phyloP scores from a whole-genome alignment of 2,888 invertebrate genomes.

The Tortrix viridana region DNA sequence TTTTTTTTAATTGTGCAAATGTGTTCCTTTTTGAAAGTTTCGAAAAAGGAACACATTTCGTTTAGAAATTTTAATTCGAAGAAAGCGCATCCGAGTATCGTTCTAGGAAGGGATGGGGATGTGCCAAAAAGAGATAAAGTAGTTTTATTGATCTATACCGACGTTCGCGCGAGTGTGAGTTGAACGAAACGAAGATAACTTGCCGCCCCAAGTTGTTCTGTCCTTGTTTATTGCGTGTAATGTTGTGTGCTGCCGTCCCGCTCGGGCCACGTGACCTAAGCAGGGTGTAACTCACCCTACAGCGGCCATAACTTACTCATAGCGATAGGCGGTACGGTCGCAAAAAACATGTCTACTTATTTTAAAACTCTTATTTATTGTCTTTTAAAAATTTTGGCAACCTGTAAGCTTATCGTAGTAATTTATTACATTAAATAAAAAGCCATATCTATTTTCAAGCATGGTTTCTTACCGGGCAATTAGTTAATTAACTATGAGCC shows the following conservation, averaged over 20 bases:
- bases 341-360: slow-evolving; percentile 74
- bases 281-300: slow-evolving; percentile 85
- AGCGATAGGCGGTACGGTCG: slow-evolving; percentile 83
- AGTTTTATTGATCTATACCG: slow-evolving; percentile 86
- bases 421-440: too few species aligned
- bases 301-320: slow-evolving; percentile 84
- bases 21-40: slow-evolving; percentile 36
- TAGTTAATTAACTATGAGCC: too few species aligned
- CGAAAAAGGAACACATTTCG: slow-evolving; percentile 7
- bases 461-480: too few species aligned
- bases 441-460: too few species aligned
- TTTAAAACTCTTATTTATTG: slow-evolving; percentile 57
- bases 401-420: too few species aligned
- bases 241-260: slow-evolving; percentile 65
- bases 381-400: slow-evolving; percentile 9
- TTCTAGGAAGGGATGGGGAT: slow-evolving; percentile 82
- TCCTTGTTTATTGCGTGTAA: slow-evolving; percentile 60
- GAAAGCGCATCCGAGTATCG: slow-evolving; percentile 72
- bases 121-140: slow-evolving; percentile 86
- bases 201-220: slow-evolving; percentile 77
- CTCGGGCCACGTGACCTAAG: slow-evolving; percentile 82
- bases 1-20: slow-evolving; percentile 18
- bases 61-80: slow-evolving; percentile 53
- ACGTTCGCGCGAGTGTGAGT: slow-evolving; percentile 83
- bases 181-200: slow-evolving; percentile 85